These are phyloP conservation scores for Anthonomus grandis DNA, from an alignment of 1,140 invertebrate genomes.

Conservation along the genomic window DNA sequence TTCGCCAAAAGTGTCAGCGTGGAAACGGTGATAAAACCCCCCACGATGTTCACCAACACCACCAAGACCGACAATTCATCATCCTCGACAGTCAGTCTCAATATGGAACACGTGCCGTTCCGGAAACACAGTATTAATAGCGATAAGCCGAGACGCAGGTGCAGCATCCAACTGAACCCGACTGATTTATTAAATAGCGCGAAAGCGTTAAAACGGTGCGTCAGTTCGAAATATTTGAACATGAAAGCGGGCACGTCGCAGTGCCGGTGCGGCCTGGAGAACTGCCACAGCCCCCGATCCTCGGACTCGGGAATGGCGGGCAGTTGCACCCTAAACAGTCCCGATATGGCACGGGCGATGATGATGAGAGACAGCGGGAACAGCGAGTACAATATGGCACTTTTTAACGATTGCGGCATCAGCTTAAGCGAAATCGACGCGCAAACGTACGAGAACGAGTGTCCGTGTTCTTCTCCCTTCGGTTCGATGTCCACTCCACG, in stretches of 20 bases:
- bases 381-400: conserved; percentile 27
- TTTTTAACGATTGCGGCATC: conserved; percentile 31
- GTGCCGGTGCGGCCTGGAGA: conserved; percentile 60
- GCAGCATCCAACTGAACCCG: conserved; percentile 41
- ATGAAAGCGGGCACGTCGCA: conserved; percentile 43
- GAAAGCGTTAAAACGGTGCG: conserved; percentile 46
- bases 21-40: conserved; percentile 52
- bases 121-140: conserved; percentile 45
- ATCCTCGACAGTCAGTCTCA: conserved; percentile 33
- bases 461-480: conserved; percentile 68
- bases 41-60: conserved; percentile 52
- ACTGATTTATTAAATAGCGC: conserved; percentile 30
- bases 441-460: conserved; percentile 64
- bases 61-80: too few relatives aligned
- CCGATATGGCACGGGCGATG: conserved; percentile 51
- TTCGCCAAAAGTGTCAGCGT: conserved; percentile 36
- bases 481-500: conserved; percentile 66
- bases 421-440: conserved; percentile 62
- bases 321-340: conserved; percentile 67
- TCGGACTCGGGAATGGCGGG: conserved; percentile 82
- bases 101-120: conserved; percentile 36
- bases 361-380: conserved; percentile 19
- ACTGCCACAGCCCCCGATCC: conserved; percentile 62
- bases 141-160: conserved; percentile 41
- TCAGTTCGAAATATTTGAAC: conserved; percentile 52